phyloP scores from a whole-genome alignment of 2,797 vertebrate species.

The Chelmon rostratus region DNA sequence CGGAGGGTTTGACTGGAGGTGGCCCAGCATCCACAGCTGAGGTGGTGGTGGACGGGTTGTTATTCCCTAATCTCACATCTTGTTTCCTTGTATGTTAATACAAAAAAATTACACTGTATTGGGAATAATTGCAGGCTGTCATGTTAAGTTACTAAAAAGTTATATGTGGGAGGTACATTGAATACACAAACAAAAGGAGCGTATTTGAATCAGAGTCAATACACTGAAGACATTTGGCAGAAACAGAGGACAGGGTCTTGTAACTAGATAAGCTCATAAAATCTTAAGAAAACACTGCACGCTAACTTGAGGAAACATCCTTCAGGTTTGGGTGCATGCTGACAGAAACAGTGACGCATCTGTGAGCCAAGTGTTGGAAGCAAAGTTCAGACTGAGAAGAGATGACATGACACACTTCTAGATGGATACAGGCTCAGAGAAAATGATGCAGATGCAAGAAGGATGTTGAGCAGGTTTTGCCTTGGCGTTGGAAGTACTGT shows the following conservation, averaged over 20 bases:
- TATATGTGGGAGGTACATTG: not conserved
- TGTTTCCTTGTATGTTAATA: not conserved
- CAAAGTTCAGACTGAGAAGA: not conserved
- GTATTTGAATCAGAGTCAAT: not conserved
- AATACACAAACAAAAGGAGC: not conserved
- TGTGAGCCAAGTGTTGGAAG: not conserved
- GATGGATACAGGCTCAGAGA: not conserved
- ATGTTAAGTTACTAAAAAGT: not conserved
- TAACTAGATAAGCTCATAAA: conserved; percentile 21
- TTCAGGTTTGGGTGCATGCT: not conserved
- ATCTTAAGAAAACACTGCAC: conserved; percentile 3
- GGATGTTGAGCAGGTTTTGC: not conserved
- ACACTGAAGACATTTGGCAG: not conserved
- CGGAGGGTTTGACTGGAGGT: too few species aligned
- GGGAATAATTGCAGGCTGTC: not conserved
- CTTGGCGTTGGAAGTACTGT: not conserved
- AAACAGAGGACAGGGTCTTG: not conserved
- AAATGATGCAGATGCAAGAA: not conserved
- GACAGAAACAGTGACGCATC: not conserved
- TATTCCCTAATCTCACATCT: too few species aligned
- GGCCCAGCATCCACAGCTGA: too few species aligned
- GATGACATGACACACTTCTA: not conserved
- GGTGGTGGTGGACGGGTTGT: too few species aligned
- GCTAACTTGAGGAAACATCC: not conserved
- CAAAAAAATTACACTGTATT: not conserved